These are phyloP conservation scores for Amphiprion ocellaris DNA, from an alignment of 2,113 vertebrate species.

Conservation along the genomic window DNA sequence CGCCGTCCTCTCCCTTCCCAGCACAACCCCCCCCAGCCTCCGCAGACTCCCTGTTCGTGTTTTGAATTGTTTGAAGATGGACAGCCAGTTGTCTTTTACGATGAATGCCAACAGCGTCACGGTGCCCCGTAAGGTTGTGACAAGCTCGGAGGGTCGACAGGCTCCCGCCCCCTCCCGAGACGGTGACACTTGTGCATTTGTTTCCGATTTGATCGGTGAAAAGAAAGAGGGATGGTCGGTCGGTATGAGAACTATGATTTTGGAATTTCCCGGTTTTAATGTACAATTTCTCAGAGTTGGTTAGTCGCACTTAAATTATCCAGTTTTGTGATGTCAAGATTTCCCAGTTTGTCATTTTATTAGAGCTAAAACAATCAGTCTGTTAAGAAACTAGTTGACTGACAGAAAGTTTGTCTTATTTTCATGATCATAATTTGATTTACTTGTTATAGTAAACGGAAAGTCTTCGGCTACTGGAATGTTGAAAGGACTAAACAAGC, in stretches of 20 bases:
- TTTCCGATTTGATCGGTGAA: conserved; percentile 31
- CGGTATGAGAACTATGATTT: neutral
- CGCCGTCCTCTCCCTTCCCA: neutral
- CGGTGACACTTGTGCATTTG: conserved; percentile 59
- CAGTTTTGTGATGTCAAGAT: neutral
- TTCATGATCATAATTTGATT: neutral
- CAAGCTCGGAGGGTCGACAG: conserved; percentile 37
- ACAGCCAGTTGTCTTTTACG: conserved; percentile 77
- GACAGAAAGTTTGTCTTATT: neutral
- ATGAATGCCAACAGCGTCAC: conserved; percentile 71
- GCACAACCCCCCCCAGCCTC: neutral
- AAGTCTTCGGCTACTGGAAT: neutral
- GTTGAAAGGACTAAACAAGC: no score
- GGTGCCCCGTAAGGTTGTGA: conserved; percentile 59
- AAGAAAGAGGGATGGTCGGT: neutral
- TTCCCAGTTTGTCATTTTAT: neutral
- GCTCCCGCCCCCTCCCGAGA: conserved; percentile 22
- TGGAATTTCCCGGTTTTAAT: neutral
- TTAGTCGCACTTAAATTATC: neutral
- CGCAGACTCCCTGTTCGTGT: conserved; percentile 44
- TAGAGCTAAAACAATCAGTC: neutral
- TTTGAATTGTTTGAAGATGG: conserved; percentile 79
- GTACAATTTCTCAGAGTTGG: neutral
- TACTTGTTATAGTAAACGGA: neutral
- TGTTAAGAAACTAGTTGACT: neutral